phyloP scores from a whole-genome alignment of 35 echinoderm and acorn worm genomes.

The Heliocidaris erythrogramma region DNA sequence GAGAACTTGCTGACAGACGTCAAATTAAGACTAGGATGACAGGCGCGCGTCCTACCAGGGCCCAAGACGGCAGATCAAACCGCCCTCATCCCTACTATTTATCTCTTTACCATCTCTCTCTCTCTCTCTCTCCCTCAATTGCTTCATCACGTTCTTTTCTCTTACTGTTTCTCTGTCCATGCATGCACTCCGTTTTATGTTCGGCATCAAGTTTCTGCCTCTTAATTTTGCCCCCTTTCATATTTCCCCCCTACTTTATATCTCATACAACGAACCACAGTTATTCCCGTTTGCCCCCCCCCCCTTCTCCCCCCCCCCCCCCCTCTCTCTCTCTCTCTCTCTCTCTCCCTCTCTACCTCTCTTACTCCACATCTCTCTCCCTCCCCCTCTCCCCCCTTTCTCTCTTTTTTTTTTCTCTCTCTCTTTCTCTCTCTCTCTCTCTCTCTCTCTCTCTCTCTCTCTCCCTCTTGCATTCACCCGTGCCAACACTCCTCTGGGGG shows the following conservation, averaged over 20 bases:
- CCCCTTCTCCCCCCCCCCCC: no score
- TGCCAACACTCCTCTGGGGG: neutral
- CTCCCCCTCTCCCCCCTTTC: neutral
- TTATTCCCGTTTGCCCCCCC: no score
- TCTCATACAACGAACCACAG: no score
- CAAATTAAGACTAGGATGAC: constrained; percentile 48
- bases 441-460: neutral
- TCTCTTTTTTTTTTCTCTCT: neutral
- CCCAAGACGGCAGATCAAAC: constrained; percentile 6
- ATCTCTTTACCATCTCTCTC: neutral
- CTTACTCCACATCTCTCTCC: neutral
- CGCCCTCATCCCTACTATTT: constrained; percentile 1
- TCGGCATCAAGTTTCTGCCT: no score
- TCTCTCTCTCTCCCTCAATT: neutral
- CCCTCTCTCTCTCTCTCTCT: no score
- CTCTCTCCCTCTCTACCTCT: no score
- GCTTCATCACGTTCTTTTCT: neutral
- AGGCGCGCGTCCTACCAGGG: neutral
- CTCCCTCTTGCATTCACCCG: neutral
- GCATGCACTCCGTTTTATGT: no score
- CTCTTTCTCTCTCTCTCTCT: neutral
- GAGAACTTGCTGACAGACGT: constrained; percentile 43
- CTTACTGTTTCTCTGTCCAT: no score
- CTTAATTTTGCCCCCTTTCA: no score
- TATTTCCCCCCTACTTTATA: no score